These are phyloP conservation scores for Bellardia pandia DNA, from an alignment of 2,888 invertebrate genomes.

Conservation along the genomic window DNA sequence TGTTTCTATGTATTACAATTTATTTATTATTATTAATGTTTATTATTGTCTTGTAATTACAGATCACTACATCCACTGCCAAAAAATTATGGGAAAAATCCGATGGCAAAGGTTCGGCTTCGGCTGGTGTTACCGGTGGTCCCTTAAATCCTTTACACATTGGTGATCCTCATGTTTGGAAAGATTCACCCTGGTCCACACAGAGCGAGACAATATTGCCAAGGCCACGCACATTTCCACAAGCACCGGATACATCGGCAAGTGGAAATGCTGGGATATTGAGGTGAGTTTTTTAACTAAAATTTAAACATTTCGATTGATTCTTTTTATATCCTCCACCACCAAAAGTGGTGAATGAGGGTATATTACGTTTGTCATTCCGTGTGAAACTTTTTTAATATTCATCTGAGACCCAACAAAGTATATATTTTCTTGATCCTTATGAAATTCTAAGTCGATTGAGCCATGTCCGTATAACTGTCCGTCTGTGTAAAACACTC, in stretches of 20 bases:
- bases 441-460: too few relatives aligned
- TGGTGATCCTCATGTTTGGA: slow-evolving; percentile 92
- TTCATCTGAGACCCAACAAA: too few relatives aligned
- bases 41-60: slow-evolving; percentile 74
- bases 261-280: slow-evolving; percentile 85
- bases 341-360: too few relatives aligned
- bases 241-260: slow-evolving; percentile 85
- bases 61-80: slow-evolving; percentile 97
- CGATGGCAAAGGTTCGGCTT: slow-evolving; percentile 89
- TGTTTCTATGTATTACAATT: slow-evolving; percentile 29
- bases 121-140: slow-evolving; percentile 85
- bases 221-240: slow-evolving; percentile 87
- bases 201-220: slow-evolving; percentile 93
- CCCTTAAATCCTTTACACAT: slow-evolving; percentile 90
- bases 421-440: too few relatives aligned
- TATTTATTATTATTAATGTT: slow-evolving; percentile 35
- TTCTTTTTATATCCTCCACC: too few relatives aligned
- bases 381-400: too few relatives aligned
- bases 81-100: slow-evolving; percentile 96
- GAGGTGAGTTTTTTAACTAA: slow-evolving; percentile 77
- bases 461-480: too few relatives aligned
- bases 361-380: too few relatives aligned
- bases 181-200: slow-evolving; percentile 96
- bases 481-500: too few relatives aligned
- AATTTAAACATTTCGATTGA: too few relatives aligned